Evolutionary conservation across 2,888 invertebrate genomes (phyloP).

Genomic region (Marronus borbonicus): DNA sequence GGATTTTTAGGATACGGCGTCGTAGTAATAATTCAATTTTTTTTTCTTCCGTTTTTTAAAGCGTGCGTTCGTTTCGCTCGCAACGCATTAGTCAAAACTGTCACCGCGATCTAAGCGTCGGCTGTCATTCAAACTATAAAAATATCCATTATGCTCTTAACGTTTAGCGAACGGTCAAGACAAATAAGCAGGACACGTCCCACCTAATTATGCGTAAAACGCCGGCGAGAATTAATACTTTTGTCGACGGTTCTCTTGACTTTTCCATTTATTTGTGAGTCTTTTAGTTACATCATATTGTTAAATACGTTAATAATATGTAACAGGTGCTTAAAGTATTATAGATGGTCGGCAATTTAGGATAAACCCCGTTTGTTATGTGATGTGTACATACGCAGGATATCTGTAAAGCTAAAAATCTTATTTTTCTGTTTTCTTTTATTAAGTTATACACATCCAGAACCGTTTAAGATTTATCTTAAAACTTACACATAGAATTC

Average conservation of each 20-base stretch:
- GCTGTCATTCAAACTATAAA: slow-evolving; percentile 20
- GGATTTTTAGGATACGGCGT: too few species aligned
- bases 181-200: slow-evolving; percentile 22
- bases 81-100: slow-evolving; percentile 33
- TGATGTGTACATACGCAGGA: too few species aligned
- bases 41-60: slow-evolving; percentile 3
- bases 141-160: slow-evolving; percentile 20
- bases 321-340: slow-evolving; percentile 15
- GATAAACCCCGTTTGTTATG: background rate
- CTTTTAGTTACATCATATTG: background rate
- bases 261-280: background rate
- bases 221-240: slow-evolving; percentile 11
- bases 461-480: too few species aligned
- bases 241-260: background rate
- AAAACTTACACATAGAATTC: too few species aligned
- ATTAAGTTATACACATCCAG: too few species aligned
- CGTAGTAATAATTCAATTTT: too few species aligned
- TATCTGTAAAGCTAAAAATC: too few species aligned
- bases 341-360: background rate
- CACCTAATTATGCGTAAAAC: slow-evolving; percentile 31
- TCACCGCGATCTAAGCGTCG: slow-evolving; percentile 22
- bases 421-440: too few species aligned
- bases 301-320: background rate
- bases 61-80: background rate
- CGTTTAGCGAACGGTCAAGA: background rate